A percentile compares a stretch with the other conserved stretches of the same genome.
Evolutionary conservation across 2,113 vertebrate genomes (phyloP).

Genomic region (Prunella fulvescens): DNA sequence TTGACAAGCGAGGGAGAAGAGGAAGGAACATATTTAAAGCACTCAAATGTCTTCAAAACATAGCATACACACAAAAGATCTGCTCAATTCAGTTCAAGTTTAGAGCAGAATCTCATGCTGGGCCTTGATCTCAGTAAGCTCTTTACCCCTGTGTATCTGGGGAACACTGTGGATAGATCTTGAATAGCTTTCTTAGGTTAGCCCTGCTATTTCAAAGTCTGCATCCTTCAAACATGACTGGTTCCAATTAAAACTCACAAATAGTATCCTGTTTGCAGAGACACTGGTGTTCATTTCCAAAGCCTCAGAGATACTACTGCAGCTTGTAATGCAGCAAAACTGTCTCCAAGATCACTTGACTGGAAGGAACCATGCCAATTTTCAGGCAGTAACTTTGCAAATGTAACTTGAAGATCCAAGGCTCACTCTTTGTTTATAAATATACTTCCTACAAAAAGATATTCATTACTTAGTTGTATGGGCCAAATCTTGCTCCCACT

Average conservation of each 20-base stretch:
- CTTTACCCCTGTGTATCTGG: slow-evolving; percentile 25
- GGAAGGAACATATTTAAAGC: neutral
- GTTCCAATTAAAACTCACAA: slow-evolving; percentile 66
- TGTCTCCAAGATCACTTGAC: slow-evolving; percentile 51
- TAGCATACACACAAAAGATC: neutral
- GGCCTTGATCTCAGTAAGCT: slow-evolving; percentile 56
- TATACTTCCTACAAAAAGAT: slow-evolving; percentile 52
- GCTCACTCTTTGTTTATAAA: slow-evolving; percentile 46
- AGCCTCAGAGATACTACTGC: slow-evolving; percentile 69
- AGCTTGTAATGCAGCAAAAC: slow-evolving; percentile 61
- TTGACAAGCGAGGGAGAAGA: neutral
- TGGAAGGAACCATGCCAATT: slow-evolving; percentile 53
- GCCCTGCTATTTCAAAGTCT: slow-evolving; percentile 50
- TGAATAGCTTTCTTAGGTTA: slow-evolving; percentile 7
- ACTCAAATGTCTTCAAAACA: neutral
- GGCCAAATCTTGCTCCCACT: slow-evolving; percentile 29
- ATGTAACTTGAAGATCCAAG: slow-evolving; percentile 48
- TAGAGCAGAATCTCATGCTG: slow-evolving; percentile 9
- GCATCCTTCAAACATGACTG: slow-evolving; percentile 49
- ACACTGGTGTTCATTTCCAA: slow-evolving; percentile 69
- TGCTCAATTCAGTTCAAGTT: slow-evolving; percentile 11
- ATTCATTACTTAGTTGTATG: slow-evolving; percentile 30
- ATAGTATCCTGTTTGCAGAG: slow-evolving; percentile 67
- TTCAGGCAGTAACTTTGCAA: slow-evolving; percentile 51
- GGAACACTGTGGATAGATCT: neutral